Conservation (phyloP, 1,140 invertebrate genomes). For the Drosophila paulistorum region DNA sequence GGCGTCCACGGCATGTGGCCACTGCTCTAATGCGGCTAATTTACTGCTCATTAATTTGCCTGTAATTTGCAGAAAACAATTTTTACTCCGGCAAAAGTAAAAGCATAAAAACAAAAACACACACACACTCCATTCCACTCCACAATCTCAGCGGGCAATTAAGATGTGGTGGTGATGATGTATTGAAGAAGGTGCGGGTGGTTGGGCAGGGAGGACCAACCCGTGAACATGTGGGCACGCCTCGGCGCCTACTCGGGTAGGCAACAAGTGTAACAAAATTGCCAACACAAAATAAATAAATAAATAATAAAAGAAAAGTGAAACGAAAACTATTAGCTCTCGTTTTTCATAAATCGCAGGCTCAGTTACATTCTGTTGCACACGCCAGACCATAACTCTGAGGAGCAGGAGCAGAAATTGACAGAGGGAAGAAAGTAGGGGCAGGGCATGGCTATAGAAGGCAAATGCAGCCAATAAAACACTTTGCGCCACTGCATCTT, state of each 20-base stretch:
- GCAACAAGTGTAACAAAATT: slow-evolving; percentile 57
- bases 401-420: neutral
- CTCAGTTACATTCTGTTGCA: slow-evolving; percentile 77
- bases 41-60: slow-evolving; percentile 79
- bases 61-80: slow-evolving; percentile 71
- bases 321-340: slow-evolving; percentile 77
- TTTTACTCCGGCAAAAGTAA: slow-evolving; percentile 72
- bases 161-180: slow-evolving; percentile 29
- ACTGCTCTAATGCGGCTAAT: slow-evolving; percentile 73
- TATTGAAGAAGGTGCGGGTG: neutral
- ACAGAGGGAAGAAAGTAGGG: too few relatives aligned
- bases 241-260: slow-evolving; percentile 55
- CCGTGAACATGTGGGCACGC: slow-evolving; percentile 54
- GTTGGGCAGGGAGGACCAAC: neutral
- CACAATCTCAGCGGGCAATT: slow-evolving; percentile 55
- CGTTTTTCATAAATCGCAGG: slow-evolving; percentile 74
- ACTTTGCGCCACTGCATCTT: slow-evolving; percentile 51
- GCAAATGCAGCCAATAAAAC: slow-evolving; percentile 38
- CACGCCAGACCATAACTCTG: slow-evolving; percentile 23
- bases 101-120: slow-evolving; percentile 46
- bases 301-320: slow-evolving; percentile 81
- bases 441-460: neutral
- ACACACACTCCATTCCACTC: neutral
- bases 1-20: slow-evolving; percentile 35
- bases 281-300: slow-evolving; percentile 58